Percentiles rank a stretch among this genome's conserved stretches.
These are phyloP conservation scores for Clistopyga incitator DNA, from an alignment of 2,888 invertebrate genomes.

Conservation along the genomic window DNA sequence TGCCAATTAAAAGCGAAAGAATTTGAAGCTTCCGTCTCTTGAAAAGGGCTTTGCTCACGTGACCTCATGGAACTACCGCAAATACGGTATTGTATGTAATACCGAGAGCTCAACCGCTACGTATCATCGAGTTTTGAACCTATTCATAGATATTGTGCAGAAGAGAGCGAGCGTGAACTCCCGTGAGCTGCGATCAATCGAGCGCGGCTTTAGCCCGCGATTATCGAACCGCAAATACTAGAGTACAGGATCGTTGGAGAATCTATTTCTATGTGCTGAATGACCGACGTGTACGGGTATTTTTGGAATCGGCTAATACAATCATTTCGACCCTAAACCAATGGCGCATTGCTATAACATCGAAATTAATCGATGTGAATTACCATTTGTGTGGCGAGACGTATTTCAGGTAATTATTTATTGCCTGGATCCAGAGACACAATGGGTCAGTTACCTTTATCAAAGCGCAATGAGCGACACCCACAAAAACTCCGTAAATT, in stretches of 20 bases:
- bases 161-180: constrained; percentile 20
- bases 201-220: background rate
- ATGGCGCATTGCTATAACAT: background rate
- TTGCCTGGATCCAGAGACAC: no score
- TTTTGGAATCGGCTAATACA: constrained; percentile 4
- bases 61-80: constrained; percentile 14
- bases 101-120: constrained; percentile 1
- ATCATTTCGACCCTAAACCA: background rate
- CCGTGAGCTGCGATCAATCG: constrained; percentile 18
- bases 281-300: background rate
- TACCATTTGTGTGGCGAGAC: constrained; percentile 4
- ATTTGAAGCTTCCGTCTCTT: background rate
- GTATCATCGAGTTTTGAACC: constrained; percentile 29
- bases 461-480: background rate
- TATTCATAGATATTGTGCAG: constrained; percentile 34
- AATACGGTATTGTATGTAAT: constrained; percentile 28
- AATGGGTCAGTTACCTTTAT: background rate
- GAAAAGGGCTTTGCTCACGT: background rate
- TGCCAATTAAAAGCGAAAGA: constrained; percentile 25
- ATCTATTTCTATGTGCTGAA: constrained; percentile 7
- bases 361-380: background rate
- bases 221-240: constrained; percentile 24
- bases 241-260: constrained; percentile 3
- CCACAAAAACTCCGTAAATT: background rate
- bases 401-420: background rate